phyloP scores from a whole-genome alignment of 2,888 invertebrate species.

The Perizoma flavofasciatum region DNA sequence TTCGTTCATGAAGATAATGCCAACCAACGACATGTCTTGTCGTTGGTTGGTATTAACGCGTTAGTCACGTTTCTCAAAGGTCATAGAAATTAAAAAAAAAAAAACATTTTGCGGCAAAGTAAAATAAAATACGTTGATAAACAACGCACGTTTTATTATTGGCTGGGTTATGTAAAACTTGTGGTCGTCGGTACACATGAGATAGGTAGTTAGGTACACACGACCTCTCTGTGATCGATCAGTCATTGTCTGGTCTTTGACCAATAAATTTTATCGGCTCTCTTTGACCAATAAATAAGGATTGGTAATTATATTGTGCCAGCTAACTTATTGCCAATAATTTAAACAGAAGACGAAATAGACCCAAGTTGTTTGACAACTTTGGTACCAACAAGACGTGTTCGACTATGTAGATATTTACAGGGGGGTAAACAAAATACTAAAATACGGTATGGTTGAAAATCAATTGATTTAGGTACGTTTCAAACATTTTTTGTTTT shows the following conservation, averaged over 20 bases:
- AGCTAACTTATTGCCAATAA: slow-evolving; percentile 12
- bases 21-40: no score
- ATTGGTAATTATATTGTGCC: slow-evolving; percentile 1
- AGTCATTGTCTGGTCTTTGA: slow-evolving; percentile 1
- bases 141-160: no score
- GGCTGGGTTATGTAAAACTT: background rate
- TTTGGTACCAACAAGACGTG: slow-evolving; percentile 16
- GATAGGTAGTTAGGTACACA: background rate
- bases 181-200: background rate
- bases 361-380: slow-evolving; percentile 18
- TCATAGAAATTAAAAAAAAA: background rate
- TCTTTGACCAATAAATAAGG: slow-evolving; percentile 15
- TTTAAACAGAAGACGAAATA: slow-evolving; percentile 5
- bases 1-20: no score
- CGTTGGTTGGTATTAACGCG: no score
- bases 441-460: no score
- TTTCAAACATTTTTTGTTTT: no score
- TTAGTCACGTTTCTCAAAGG: background rate
- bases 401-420: slow-evolving; percentile 5
- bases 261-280: slow-evolving; percentile 10
- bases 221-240: slow-evolving; percentile 1
- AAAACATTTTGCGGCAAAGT: background rate
- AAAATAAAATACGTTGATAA: background rate
- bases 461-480: no score
- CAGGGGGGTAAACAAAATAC: no score